Base-by-base conservation (phyloP, 2,113 vertebrate genomes). In the Colinus virginianus region DNA sequence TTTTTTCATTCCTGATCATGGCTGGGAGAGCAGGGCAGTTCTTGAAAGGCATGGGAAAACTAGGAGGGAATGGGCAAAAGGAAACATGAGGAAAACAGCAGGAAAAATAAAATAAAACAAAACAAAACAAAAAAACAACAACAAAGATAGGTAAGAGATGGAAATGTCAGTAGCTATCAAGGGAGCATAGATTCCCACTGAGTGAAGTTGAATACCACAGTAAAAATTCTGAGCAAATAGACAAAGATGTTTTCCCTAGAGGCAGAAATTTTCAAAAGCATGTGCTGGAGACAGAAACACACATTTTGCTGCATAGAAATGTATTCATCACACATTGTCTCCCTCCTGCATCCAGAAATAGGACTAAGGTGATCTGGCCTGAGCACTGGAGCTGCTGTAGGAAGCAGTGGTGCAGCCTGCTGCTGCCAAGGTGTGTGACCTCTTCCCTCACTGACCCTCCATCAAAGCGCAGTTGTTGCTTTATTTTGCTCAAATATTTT, bases 401-500 rank as follows among this genome's bases (percentile, higher is more conserved):
- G 49, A 94, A 93, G 84, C 1, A 0, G 63, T 74, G 84, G 56
- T 56, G 51, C 86, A 93, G 83, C 76, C 14, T 83, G 38, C 85
- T 85, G 42, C 82, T 71, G 59, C 48, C 14, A 59, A 85, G 64
- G 71, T 59, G 68, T 76, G 11, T 4, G 87, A 92, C 87, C 87
- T 90, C 59, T 48, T 61, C 78, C 56, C 42, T 49, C 90, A 36
- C 34, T 46, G 78, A 78, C 87, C 68, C 70, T 78, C 49, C 59
- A 81, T 23, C 75, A 90, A 53, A 70, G 59, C 32, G 56, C 26
- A 21, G 19, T n/a, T 79, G 49, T 74, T 68, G 43, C 51, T n/a
- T 91, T 79, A 76, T 77, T 89, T 87, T 91, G 84, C 49, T 85
- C 75, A 90, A 90, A 72, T 40, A 67, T 45, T 94, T 71, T 67